Conservation (phyloP, 1,140 invertebrate species). For the Lepidurus apus region DNA sequence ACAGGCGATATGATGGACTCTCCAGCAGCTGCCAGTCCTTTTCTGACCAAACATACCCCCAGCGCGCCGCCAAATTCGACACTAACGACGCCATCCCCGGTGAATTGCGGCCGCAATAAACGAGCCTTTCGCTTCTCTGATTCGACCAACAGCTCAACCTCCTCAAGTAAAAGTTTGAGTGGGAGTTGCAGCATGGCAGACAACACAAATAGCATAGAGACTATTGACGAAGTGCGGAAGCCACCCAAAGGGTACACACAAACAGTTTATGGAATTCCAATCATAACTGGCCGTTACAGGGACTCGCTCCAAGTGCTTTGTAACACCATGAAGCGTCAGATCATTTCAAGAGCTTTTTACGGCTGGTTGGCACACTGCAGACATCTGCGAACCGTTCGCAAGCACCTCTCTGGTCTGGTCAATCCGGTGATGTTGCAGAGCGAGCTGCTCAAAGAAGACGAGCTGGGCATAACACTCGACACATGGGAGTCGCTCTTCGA, state of each 20-base stretch:
- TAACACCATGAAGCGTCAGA: slow-evolving; percentile 88
- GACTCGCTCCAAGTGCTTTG: slow-evolving; percentile 68
- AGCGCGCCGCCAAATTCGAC: slow-evolving; percentile 25
- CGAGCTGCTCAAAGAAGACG: slow-evolving; percentile 47
- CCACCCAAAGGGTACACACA: neutral
- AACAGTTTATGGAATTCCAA: neutral
- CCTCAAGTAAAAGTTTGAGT: slow-evolving; percentile 43
- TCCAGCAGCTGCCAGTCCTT: neutral
- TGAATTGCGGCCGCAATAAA: slow-evolving; percentile 24
- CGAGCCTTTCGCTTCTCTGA: slow-evolving; percentile 42
- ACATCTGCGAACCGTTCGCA: slow-evolving; percentile 83
- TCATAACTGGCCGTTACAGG: slow-evolving; percentile 41
- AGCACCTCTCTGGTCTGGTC: slow-evolving; percentile 84
- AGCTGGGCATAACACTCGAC: slow-evolving; percentile 60
- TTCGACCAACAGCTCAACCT: slow-evolving; percentile 46
- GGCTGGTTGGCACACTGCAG: slow-evolving; percentile 92
- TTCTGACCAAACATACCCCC: slow-evolving; percentile 5
- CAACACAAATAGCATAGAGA: neutral
- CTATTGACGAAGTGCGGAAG: neutral
- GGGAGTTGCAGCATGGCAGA: slow-evolving; percentile 32
- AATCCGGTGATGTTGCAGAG: slow-evolving; percentile 45
- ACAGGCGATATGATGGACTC: neutral
- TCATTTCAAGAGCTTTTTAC: slow-evolving; percentile 91
- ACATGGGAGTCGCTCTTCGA: slow-evolving; percentile 56
- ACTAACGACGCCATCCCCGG: slow-evolving; percentile 10